Base-by-base conservation (phyloP, 1,140 invertebrate genomes). In the Rhizoglyphus robini region DNA sequence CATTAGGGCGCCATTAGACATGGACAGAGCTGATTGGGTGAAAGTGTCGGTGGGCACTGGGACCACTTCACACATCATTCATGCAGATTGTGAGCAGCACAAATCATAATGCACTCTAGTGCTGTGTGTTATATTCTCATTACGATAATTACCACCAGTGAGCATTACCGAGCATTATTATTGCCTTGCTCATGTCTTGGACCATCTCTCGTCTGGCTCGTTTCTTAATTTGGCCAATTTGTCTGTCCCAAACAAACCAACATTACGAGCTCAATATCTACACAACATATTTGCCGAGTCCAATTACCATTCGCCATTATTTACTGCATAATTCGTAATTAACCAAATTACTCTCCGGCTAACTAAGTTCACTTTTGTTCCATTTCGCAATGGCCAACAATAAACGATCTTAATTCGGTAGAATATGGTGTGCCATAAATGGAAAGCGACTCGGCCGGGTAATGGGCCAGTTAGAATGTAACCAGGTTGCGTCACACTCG, bases 201-300 rank as follows among this genome's bases (percentile, higher is more conserved):
- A 46, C 23, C 23, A 46, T 46, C 23, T 46, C 41, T n/a, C n/a
- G n/a, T n/a, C n/a, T 41, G 36, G 8, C 36, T 41, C 18, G 36
- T 41, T 41, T 46, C 51, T 20, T 54, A 54, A 54, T 54, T 25
- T 54, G 51, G 51, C 20, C 51, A 54, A 54, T 54, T 54, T 54
- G 51, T 54, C 51, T 41, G 36, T 41, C 8, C 36, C 36, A 41
- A 41, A 41, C 36, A 41, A 8, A 41, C 36, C 8, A 8, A 41
- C 36, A 41, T n/a, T n/a, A n/a, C n/a, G n/a, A n/a, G n/a, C n/a
- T n/a, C n/a, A n/a, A n/a, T n/a, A n/a, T n/a, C n/a, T n/a, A n/a
- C n/a, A n/a, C n/a, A n/a, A n/a, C n/a, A n/a, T n/a, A n/a, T n/a
- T n/a, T n/a, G n/a, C n/a, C n/a, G 15, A 46, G 41, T 46, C 41